Evolutionary conservation across 2,888 invertebrate genomes (phyloP), one percentile per base, ranked within the genome.

Genomic region (Laspeyria flexula): DNA sequence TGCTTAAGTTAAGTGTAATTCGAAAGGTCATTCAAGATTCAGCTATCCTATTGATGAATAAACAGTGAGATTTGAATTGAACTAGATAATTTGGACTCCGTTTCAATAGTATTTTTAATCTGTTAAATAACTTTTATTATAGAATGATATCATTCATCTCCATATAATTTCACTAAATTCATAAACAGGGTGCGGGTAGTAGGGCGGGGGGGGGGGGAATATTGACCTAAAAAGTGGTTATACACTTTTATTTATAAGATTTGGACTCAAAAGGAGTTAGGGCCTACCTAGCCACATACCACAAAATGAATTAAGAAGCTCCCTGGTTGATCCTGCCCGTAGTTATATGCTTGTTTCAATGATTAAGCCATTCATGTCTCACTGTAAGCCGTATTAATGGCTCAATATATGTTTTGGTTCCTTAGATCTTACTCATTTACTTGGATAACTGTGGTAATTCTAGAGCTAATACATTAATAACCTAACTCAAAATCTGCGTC

Each of bases 311-410:
- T n/a, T n/a, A n/a, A n/a, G n/a, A n/a, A n/a, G n/a, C n/a, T n/a
- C n/a, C n/a, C n/a, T n/a, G n/a, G n/a, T 79, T 68, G 2, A 93
- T 93, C 90, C 92, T 94, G 93, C 92, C 93, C 93, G 92, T 91
- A 90, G 90, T 93, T 89, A 94, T 94, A 93, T 94, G 93, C 93
- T 94, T 93, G 93, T 94, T 93, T 94, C 93, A 94, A 94, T 93
- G 46, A 46, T 43, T 47, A 47, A 53, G 47, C 47, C 94, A 94
- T 94, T 94, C 94, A 94, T 93, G 94, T 94, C 90, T 94, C 86
- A 93, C 94, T 93, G 88, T 92, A 93, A 85, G 86, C 93, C 88
- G 75, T 75, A 83, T 25, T 25, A 93, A 93, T 90, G 93, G 93
- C 93, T 93, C 93, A 93, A 92, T 93, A 93, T 88, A 93, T 92